Percentiles rank a stretch among this genome's conserved stretches.
These are phyloP conservation scores for Polyommatus icarus DNA, from an alignment of 2,888 invertebrate species.

Conservation along the genomic window DNA sequence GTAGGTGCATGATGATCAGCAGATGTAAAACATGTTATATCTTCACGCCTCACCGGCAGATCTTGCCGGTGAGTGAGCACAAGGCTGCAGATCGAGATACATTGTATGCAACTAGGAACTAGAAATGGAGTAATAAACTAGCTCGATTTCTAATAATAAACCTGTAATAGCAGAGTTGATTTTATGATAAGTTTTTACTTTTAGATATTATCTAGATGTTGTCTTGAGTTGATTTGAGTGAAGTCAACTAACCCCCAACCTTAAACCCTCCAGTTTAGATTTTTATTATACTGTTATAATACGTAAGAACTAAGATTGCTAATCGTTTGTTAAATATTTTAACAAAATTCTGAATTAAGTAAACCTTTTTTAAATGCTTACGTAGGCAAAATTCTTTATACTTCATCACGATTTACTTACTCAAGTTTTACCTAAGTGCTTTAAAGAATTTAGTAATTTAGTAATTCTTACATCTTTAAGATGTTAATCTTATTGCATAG, in stretches of 20 bases:
- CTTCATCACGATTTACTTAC: neutral
- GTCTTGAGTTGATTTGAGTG: neutral
- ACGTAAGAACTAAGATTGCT: no score
- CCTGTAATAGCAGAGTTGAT: neutral
- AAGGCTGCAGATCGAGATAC: conserved; percentile 20
- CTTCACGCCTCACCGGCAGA: conserved; percentile 12
- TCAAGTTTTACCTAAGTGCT: neutral
- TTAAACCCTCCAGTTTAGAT: no score
- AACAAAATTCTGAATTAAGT: no score
- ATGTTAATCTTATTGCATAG: conserved; percentile 5
- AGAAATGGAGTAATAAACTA: neutral
- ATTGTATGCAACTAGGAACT: neutral
- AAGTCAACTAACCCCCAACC: no score
- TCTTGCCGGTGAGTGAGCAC: conserved; percentile 23
- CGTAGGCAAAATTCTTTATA: neutral
- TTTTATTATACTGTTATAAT: no score
- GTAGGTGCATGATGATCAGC: conserved; percentile 4
- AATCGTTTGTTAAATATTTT: no score
- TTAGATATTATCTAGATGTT: neutral
- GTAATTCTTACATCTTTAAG: neutral
- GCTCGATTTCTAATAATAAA: neutral
- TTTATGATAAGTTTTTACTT: neutral
- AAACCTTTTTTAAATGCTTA: no score
- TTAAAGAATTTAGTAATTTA: neutral
- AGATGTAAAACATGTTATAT: conserved; percentile 18